Conservation (phyloP, 23 tunicate genomes). For the Styela clava region DNA sequence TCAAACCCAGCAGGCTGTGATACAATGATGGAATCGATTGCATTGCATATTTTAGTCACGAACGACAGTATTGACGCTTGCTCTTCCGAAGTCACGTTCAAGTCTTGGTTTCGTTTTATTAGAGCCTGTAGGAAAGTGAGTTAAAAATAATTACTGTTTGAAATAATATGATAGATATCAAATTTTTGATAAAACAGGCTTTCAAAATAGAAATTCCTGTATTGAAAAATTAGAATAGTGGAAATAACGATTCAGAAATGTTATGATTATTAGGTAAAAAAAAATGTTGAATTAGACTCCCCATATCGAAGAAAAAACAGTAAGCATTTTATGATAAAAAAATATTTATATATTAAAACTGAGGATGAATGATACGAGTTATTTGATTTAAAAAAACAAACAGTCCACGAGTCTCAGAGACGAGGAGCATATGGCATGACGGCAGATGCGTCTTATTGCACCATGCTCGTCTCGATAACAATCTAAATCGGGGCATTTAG, state of each 20-base stretch:
- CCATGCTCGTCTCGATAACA: too few relatives aligned
- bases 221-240: not conserved
- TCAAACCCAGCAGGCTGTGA: slow-evolving; percentile 57
- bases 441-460: too few relatives aligned
- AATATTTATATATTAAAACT: not conserved
- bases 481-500: too few relatives aligned
- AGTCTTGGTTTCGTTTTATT: slow-evolving; percentile 71
- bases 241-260: not conserved
- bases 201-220: too few relatives aligned
- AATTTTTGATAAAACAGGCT: too few relatives aligned
- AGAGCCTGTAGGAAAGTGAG: slow-evolving; percentile 67
- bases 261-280: not conserved
- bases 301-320: not conserved
- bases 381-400: too few relatives aligned
- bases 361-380: too few relatives aligned
- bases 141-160: not conserved
- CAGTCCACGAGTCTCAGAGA: not conserved
- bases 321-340: not conserved
- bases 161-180: too few relatives aligned
- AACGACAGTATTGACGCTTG: slow-evolving; percentile 53
- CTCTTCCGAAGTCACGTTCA: slow-evolving; percentile 66
- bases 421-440: too few relatives aligned
- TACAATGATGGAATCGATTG: slow-evolving; percentile 61
- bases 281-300: too few relatives aligned
- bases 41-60: slow-evolving; percentile 77